phyloP scores from a whole-genome alignment of 1,140 invertebrate genomes.

The Carcinoscorpius rotundicauda region DNA sequence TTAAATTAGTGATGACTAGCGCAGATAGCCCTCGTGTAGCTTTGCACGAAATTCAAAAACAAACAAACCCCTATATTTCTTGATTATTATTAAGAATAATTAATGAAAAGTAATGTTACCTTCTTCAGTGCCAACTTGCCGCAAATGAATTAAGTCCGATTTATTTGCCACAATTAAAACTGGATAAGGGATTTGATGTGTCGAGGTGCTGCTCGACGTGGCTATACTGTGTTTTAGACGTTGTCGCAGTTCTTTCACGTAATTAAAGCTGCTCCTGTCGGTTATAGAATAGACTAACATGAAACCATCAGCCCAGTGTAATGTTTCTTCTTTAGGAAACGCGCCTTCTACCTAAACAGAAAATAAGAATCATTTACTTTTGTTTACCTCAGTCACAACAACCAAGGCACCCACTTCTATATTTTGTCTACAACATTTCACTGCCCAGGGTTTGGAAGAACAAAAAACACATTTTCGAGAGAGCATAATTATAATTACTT shows the following conservation, averaged over 20 bases:
- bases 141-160: conserved; percentile 77
- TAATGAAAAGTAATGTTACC: conserved; percentile 29
- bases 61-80: too few species aligned
- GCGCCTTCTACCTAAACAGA: conserved; percentile 48
- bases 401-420: too few species aligned
- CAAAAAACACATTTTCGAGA: too few species aligned
- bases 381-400: neutral
- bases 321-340: conserved; percentile 55
- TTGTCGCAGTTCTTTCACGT: conserved; percentile 58
- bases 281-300: conserved; percentile 84
- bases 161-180: conserved; percentile 76
- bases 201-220: neutral
- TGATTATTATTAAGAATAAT: too few species aligned
- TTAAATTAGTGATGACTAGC: too few species aligned
- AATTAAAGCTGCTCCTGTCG: conserved; percentile 72
- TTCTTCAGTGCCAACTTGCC: conserved; percentile 77
- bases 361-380: conserved; percentile 16
- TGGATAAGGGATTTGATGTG: conserved; percentile 34
- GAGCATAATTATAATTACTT: too few species aligned
- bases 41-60: too few species aligned
- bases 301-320: conserved; percentile 79
- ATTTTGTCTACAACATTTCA: too few species aligned
- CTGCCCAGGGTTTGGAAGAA: too few species aligned
- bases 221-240: conserved; percentile 12
- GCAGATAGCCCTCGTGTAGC: too few species aligned